These are phyloP conservation scores for Pomatorhinus ruficollis DNA, from an alignment of 2,113 vertebrate genomes.

Conservation along the genomic window DNA sequence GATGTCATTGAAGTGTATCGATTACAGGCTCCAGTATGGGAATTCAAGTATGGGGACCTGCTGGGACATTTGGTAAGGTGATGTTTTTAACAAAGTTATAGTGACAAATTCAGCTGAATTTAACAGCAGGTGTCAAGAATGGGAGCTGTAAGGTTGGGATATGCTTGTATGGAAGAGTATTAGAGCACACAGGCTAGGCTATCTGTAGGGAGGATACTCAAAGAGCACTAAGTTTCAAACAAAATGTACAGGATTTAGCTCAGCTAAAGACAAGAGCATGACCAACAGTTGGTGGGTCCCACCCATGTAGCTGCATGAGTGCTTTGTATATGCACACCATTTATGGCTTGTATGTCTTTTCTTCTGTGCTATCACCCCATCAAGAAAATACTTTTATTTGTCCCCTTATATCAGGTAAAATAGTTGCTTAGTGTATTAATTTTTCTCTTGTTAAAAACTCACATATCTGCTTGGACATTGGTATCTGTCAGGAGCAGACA, in stretches of 20 bases:
- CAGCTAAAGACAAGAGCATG: neutral
- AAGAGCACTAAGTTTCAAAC: neutral
- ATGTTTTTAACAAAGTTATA: neutral
- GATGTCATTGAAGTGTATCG: constrained; percentile 90
- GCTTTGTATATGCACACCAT: neutral
- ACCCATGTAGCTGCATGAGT: neutral
- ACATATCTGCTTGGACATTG: neutral
- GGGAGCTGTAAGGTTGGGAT: neutral
- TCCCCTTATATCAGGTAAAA: neutral
- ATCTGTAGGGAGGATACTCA: neutral
- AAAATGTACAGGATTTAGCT: neutral
- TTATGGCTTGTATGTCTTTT: neutral
- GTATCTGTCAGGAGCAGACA: neutral
- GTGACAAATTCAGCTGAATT: neutral
- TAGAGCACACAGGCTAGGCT: neutral
- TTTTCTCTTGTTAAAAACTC: neutral
- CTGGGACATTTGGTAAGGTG: constrained; percentile 88
- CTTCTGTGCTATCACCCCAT: neutral
- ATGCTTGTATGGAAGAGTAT: neutral
- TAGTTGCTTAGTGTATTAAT: neutral
- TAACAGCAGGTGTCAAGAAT: neutral
- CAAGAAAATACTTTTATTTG: neutral
- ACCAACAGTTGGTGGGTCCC: neutral
- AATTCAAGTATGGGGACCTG: constrained; percentile 92
- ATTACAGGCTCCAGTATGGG: constrained; percentile 95